Percentiles rank a stretch among this genome's conserved stretches.
Conservation (phyloP, 1,140 invertebrate species). For the Dendroctonus valens region DNA sequence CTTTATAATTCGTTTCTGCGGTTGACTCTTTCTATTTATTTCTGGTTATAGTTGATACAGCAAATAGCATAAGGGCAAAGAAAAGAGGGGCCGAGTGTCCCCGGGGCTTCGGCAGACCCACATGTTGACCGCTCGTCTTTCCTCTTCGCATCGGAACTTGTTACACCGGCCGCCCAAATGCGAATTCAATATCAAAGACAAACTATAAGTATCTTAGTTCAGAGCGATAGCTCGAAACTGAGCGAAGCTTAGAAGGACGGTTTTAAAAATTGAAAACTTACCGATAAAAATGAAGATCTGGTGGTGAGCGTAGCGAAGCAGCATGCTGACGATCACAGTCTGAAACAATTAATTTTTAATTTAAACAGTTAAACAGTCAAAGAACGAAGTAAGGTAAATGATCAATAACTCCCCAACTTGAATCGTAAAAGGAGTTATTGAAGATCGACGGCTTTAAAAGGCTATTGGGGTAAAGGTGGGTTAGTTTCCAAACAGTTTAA, state of each 20-base stretch:
- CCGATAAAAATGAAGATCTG: slow-evolving; percentile 98
- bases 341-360: slow-evolving; percentile 60
- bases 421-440: too few relatives aligned
- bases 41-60: slow-evolving; percentile 31
- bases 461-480: too few relatives aligned
- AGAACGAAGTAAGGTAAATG: too few relatives aligned
- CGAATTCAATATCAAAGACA: too few relatives aligned
- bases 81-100: slow-evolving; percentile 21
- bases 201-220: too few relatives aligned
- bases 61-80: slow-evolving; percentile 23
- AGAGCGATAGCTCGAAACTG: too few relatives aligned
- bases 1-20: slow-evolving; percentile 33
- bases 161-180: too few relatives aligned
- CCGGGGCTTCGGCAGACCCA: slow-evolving; percentile 20
- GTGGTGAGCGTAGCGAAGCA: slow-evolving; percentile 97
- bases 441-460: too few relatives aligned
- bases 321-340: slow-evolving; percentile 98
- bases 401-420: too few relatives aligned
- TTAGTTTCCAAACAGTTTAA: too few relatives aligned
- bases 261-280: slow-evolving; percentile 57
- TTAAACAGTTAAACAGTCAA: too few relatives aligned
- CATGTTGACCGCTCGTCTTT: slow-evolving; percentile 20
- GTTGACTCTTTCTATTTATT: slow-evolving; percentile 32
- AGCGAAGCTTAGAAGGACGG: too few relatives aligned
- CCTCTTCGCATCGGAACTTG: background rate